Percentiles rank a stretch among this genome's conserved stretches.
These are phyloP conservation scores for Chymomyza amoena DNA, from an alignment of 2,888 invertebrate species.

Conservation along the genomic window DNA sequence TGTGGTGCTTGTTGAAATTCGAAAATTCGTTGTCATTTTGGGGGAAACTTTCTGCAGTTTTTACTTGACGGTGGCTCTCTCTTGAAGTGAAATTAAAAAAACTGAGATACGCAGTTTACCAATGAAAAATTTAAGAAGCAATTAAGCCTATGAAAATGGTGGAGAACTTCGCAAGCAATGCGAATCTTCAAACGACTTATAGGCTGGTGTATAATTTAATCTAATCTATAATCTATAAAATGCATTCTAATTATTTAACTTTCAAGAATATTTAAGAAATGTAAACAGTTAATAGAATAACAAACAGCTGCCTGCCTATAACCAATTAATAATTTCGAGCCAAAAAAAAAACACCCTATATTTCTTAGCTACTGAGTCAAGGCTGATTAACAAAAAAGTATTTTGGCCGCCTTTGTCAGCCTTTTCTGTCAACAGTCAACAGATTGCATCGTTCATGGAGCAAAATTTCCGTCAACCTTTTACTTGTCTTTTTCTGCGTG, in stretches of 20 bases:
- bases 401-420: conserved; percentile 17
- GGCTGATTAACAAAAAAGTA: background rate
- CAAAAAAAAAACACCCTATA: too few species aligned
- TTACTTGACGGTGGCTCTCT: background rate
- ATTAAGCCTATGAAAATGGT: background rate
- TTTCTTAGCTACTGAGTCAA: too few species aligned
- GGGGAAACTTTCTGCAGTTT: conserved; percentile 12
- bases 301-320: too few species aligned
- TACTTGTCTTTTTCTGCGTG: too few species aligned
- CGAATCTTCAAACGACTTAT: too few species aligned
- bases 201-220: too few species aligned
- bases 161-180: too few species aligned
- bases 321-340: too few species aligned
- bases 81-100: background rate
- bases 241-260: too few species aligned
- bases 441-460: conserved; percentile 33
- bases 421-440: conserved; percentile 46
- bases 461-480: conserved; percentile 11
- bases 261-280: too few species aligned
- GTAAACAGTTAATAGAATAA: too few species aligned
- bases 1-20: conserved; percentile 22
- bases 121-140: conserved; percentile 6
- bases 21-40: conserved; percentile 27
- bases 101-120: background rate
- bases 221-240: too few species aligned